Base-by-base conservation (phyloP, 1,140 invertebrate genomes). In the Cydia amplana region DNA sequence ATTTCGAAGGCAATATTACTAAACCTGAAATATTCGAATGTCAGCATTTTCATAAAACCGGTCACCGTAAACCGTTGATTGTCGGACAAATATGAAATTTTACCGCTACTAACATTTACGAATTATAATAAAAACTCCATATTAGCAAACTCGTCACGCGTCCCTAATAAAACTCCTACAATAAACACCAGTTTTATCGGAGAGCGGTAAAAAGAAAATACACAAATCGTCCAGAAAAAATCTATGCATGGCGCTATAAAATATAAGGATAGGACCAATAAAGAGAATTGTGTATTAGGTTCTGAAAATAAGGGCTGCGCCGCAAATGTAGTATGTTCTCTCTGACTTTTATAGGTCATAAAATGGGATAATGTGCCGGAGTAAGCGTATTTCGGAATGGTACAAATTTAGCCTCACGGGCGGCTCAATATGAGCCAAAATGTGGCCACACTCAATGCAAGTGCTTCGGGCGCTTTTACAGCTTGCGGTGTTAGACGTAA, bases 321-420 rank as follows among this genome's bases (percentile, higher is more conserved):
- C 70, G 78, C 74, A 75, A 92, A 91, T 87, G 90, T 91, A 91
- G 85, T 90, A 87, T 85, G 86, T 92, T 89, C 80, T 81, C 81
- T 75, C 83, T 89, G 91, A 91, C 89, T 90, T 92, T 92, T 92
- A 92, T 92, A 88, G 91, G 86, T 92, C 84, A 91, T 92, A 92
- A 92, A 92, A 86, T 81, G 84, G 89, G 87, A 90, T 92, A 92
- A 92, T 92, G 88, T 91, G 89, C 85, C 81, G 85, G 87, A 83
- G 87, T 87, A 85, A 88, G 89, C 85, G 88, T 91, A 91, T 91
- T 92, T 91, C 86, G 85, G 89, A 89, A 87, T 89, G 81, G 89
- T 89, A 92, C 91, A 92, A 89, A 92, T 91, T 92, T 92, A 92
- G 65, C 65, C 32, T 32, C 65, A 36, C 65, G 65, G 65, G 65